These are phyloP conservation scores for Nesometra sesokonis DNA, from an alignment of 35 echinoderm and acorn worm species.

Conservation along the genomic window DNA sequence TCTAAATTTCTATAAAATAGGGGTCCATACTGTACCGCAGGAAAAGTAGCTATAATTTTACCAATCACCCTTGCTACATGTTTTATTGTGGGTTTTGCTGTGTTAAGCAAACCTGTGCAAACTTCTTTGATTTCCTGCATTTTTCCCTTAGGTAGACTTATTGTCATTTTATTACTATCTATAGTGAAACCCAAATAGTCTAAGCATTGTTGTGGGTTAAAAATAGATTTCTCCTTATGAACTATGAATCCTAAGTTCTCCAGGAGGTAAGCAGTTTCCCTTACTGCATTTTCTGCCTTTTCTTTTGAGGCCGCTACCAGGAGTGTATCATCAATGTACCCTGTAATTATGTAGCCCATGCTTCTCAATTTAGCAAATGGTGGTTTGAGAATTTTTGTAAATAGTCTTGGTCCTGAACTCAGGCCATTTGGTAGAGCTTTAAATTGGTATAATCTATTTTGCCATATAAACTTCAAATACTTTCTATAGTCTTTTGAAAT, in stretches of 20 bases:
- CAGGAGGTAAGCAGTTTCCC: not conserved
- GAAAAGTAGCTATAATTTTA: not conserved
- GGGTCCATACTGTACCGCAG: not conserved
- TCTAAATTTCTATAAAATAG: no score
- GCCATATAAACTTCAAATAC: conserved; percentile 19
- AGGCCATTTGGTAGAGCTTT: conserved; percentile 1
- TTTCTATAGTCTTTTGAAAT: not conserved
- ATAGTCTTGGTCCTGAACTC: not conserved
- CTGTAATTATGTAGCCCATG: not conserved
- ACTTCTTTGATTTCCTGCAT: not conserved
- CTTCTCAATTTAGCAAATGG: not conserved
- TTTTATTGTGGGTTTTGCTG: not conserved
- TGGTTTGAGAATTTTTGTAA: not conserved
- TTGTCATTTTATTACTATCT: no score
- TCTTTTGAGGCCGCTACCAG: not conserved
- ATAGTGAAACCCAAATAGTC: no score
- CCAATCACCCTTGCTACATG: not conserved
- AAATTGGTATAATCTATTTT: not conserved
- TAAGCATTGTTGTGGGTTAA: no score
- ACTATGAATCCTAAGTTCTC: not conserved
- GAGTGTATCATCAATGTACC: not conserved
- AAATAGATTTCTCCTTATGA: not conserved
- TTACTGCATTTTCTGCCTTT: not conserved
- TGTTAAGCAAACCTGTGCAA: not conserved
- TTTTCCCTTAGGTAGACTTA: no score